A percentile compares a stretch with the other conserved stretches of the same genome.
Evolutionary conservation across 2,113 vertebrate species (phyloP).

Genomic region (Oceanites oceanicus): DNA sequence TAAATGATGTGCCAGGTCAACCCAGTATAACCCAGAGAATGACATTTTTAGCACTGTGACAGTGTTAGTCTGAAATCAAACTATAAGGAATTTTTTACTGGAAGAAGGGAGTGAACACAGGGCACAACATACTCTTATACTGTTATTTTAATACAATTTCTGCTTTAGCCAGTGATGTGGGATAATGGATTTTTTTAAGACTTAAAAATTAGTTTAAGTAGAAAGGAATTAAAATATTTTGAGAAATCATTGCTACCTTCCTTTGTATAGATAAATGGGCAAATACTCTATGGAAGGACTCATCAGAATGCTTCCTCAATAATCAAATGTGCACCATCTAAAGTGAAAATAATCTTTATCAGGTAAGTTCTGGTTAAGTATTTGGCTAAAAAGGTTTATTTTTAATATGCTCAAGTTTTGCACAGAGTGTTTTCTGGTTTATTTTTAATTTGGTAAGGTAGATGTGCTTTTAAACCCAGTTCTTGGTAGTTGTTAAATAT

Average conservation of each 20-base stretch:
- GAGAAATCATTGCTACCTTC: neutral
- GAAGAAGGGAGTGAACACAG: neutral
- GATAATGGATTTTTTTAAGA: neutral
- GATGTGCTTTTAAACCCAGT: neutral
- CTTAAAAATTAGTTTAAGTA: neutral
- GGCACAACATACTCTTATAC: neutral
- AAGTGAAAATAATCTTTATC: conserved; percentile 94
- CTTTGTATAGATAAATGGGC: conserved; percentile 87
- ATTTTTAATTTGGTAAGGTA: neutral
- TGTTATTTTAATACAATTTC: neutral
- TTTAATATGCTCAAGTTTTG: neutral
- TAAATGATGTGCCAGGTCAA: neutral
- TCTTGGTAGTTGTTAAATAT: neutral
- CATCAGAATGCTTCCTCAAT: conserved; percentile 98
- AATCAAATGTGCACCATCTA: conserved; percentile 92
- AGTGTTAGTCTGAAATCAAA: neutral
- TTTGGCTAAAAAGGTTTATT: neutral
- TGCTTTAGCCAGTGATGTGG: neutral
- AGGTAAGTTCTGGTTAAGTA: conserved; percentile 74
- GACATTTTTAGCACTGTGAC: neutral
- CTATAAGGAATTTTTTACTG: neutral
- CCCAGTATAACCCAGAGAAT: neutral
- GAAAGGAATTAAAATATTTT: neutral
- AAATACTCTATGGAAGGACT: conserved; percentile 92
- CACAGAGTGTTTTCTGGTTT: neutral